Conservation (phyloP, 2,888 invertebrate species). For the Blastobasis lacticolella region DNA sequence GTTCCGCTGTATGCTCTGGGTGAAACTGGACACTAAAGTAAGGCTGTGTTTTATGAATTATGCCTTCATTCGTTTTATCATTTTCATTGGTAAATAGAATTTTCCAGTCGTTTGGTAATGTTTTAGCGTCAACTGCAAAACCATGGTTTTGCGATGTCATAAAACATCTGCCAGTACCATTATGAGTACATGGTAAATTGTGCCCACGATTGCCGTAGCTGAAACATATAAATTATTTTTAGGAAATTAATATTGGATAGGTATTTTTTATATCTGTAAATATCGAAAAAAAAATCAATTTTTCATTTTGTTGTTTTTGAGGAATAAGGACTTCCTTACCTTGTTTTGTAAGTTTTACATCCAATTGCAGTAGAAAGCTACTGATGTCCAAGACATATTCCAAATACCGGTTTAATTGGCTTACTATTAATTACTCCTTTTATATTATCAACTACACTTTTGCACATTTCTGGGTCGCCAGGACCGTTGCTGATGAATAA, state of each 20-base stretch:
- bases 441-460: conserved; percentile 82
- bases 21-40: conserved; percentile 99
- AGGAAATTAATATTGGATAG: neutral
- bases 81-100: conserved; percentile 96
- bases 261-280: no score
- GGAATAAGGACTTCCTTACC: conserved; percentile 62
- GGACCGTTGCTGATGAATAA: conserved; percentile 98
- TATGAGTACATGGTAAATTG: conserved; percentile 96
- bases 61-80: conserved; percentile 97
- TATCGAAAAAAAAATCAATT: no score
- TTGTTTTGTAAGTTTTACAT: conserved; percentile 95
- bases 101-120: conserved; percentile 87
- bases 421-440: conserved; percentile 68
- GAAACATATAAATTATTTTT: conserved; percentile 21
- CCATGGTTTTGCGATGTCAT: conserved; percentile 99
- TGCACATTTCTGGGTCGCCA: conserved; percentile 92
- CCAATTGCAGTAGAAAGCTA: conserved; percentile 93
- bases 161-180: conserved; percentile 89
- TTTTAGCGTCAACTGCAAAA: conserved; percentile 87
- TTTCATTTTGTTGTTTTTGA: no score
- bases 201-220: conserved; percentile 99
- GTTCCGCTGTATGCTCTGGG: conserved; percentile 98
- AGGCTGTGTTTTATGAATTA: conserved; percentile 88
- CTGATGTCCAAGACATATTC: conserved; percentile 99
- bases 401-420: conserved; percentile 90